Conservation (phyloP, 2,888 invertebrate genomes). For the Meliscaeva auricollis region DNA sequence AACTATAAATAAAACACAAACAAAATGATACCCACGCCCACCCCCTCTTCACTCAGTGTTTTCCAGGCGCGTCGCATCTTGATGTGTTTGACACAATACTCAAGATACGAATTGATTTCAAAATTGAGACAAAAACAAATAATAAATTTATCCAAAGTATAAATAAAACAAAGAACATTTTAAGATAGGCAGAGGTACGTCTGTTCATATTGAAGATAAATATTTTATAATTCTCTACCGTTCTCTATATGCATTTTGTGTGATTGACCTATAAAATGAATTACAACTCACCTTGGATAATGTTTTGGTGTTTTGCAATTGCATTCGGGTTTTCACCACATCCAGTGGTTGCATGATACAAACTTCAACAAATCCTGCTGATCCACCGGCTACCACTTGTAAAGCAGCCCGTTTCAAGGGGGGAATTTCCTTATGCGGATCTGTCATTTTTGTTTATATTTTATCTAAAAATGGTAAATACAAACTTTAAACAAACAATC, state of each 20-base stretch:
- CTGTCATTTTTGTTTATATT: slow-evolving; percentile 34
- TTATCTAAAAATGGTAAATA: neutral
- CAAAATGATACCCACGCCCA: neutral
- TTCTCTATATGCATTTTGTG: neutral
- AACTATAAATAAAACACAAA: slow-evolving; percentile 11
- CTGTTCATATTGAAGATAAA: too few species aligned
- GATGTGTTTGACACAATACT: neutral
- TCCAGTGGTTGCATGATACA: slow-evolving; percentile 98
- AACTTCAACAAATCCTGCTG: slow-evolving; percentile 97
- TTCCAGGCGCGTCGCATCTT: slow-evolving; percentile 14
- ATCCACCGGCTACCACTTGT: slow-evolving; percentile 90
- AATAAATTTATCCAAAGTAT: neutral
- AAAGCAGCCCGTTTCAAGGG: slow-evolving; percentile 80
- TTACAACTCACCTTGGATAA: slow-evolving; percentile 78
- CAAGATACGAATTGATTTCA: too few species aligned
- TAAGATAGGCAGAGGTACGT: too few species aligned
- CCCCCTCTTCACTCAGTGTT: neutral
- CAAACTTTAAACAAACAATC: neutral
- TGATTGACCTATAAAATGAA: neutral
- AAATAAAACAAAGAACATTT: neutral
- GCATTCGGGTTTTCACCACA: slow-evolving; percentile 95
- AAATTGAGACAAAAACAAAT: too few species aligned
- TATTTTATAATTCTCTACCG: too few species aligned
- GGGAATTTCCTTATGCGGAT: slow-evolving; percentile 78
- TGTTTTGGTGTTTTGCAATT: slow-evolving; percentile 87